Conservation (phyloP, 2,888 invertebrate species). For the Euclidia mi region DNA sequence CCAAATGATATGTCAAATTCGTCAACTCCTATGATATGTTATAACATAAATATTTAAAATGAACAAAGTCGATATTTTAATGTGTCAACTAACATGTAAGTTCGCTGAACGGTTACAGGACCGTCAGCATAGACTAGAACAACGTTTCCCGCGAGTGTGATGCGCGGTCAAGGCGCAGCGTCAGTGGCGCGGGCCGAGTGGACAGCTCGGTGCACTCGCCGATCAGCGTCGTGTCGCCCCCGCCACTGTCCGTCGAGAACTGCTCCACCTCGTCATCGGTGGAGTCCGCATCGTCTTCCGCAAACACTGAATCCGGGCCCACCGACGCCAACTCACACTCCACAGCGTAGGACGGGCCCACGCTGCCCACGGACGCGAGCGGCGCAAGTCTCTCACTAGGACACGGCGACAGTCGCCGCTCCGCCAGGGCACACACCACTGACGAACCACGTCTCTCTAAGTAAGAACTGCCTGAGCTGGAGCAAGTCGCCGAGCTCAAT, state of each 20-base stretch:
- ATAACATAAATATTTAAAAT: conserved; percentile 56
- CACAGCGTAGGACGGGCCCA: conserved; percentile 92
- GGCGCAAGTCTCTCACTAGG: conserved; percentile 92
- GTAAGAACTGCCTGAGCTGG: conserved; percentile 95
- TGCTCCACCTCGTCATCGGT: conserved; percentile 96
- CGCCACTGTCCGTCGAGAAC: conserved; percentile 95
- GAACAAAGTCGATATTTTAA: conserved; percentile 81
- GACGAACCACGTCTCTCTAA: conserved; percentile 95
- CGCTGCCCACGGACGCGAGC: conserved; percentile 95
- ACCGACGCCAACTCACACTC: conserved; percentile 93
- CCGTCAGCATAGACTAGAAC: conserved; percentile 90
- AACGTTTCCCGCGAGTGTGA: conserved; percentile 95
- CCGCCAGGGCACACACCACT: conserved; percentile 93
- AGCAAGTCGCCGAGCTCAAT: conserved; percentile 95
- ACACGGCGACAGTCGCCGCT: conserved; percentile 96
- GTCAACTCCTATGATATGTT: conserved; percentile 75
- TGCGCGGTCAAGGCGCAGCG: conserved; percentile 78
- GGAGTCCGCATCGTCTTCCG: conserved; percentile 92
- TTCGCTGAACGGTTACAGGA: conserved; percentile 56
- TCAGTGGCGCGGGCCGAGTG: conserved; percentile 76
- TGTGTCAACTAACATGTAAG: conserved; percentile 75
- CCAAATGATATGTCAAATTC: conserved; percentile 81
- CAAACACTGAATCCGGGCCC: conserved; percentile 95
- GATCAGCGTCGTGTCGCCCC: conserved; percentile 78
- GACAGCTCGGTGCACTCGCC: conserved; percentile 83